Base-by-base conservation (phyloP, 2,888 invertebrate genomes). In the Theristus sp. region DNA sequence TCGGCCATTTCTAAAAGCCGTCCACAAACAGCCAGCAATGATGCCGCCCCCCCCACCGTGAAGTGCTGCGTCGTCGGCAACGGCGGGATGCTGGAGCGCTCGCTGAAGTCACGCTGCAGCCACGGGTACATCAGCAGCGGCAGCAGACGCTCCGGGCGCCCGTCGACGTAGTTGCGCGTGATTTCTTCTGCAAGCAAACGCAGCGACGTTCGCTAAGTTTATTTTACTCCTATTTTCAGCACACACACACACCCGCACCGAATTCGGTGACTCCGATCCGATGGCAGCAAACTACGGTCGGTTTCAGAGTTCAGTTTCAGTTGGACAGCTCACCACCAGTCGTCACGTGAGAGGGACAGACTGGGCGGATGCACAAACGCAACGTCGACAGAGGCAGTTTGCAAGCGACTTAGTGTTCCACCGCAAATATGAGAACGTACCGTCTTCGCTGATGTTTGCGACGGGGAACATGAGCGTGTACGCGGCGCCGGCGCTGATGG, bases 391-490 rank as follows among this genome's bases (percentile, higher is more conserved):
- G 25, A 31, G 61, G 6, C 58, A 31, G 24, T 46, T 56, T 20
- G 26, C 55, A 30, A 30, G 49, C 24, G 49, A 54, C 47, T 61
- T 57, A 38, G 38, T 38, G 17, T 38, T 38, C 38, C 38, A 17
- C 6, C 6, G 6, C 38, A 38, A 38, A 13, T 17, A 17, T 13
- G 17, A 13, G 38, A 38, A 6, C 38, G 10, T 58, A 67, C 64
- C 80, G 77, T 64, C 64, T 13, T 59, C 62, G 1, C 53, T 22
- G 2, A 83, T 77, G 74, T 84, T 79, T 69, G 79, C 77, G 54
- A 85, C 78, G 0, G 88, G 86, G 75, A 86, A 89, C 28, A 89
- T 73, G 52, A 89, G 70, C 26, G 85, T 84, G 71, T 85, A 89
- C 1, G 84, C 82, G 38, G 81, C 77, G 68, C 83, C 82, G 38